These are phyloP conservation scores for Lasiurus cinereus DNA, from an alignment of 2,113 vertebrate genomes.

Conservation along the genomic window DNA sequence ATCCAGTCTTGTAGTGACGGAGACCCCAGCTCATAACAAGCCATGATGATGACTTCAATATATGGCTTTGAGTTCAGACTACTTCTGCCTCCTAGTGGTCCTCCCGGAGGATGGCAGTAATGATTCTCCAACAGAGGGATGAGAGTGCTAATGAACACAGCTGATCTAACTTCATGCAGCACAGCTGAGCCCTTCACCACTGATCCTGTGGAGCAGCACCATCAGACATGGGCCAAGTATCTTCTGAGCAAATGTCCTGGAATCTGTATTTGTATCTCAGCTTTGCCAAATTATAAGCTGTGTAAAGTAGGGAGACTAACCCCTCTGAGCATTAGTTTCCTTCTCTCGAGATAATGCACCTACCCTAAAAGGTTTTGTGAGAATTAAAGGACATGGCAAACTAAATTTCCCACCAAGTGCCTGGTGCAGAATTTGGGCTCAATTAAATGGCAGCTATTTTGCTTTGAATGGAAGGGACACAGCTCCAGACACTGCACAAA, in stretches of 20 bases:
- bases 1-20: background rate
- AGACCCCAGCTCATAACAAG: background rate
- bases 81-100: constrained; percentile 41
- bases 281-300: background rate
- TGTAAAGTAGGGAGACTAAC: background rate
- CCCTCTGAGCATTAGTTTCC: background rate
- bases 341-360: background rate
- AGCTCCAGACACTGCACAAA: background rate
- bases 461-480: background rate
- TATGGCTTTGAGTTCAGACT: background rate
- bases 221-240: background rate
- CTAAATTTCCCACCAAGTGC: background rate
- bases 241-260: background rate
- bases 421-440: background rate
- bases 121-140: background rate
- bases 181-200: background rate
- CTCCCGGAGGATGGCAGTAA: background rate
- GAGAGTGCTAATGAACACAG: background rate
- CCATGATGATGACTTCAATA: background rate
- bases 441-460: background rate
- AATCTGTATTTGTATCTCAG: background rate
- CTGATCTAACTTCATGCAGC: background rate
- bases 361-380: background rate
- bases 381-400: background rate
- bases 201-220: background rate